These are phyloP conservation scores for Indri indri DNA, from an alignment of 2,113 vertebrate genomes.

Conservation along the genomic window DNA sequence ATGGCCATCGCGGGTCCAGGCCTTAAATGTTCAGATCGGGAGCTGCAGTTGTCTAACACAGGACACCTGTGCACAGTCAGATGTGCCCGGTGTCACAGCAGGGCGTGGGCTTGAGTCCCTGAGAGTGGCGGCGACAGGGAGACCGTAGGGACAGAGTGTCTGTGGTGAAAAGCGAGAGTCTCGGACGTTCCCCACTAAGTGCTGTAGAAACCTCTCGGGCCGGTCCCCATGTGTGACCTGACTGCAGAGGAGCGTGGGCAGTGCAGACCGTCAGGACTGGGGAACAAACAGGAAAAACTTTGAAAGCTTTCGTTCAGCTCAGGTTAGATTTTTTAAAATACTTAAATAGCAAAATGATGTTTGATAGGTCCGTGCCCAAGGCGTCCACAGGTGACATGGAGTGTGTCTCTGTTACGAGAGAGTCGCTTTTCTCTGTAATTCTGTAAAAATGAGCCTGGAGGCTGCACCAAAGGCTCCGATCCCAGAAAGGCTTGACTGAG, in stretches of 20 bases:
- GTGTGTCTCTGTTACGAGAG: background rate
- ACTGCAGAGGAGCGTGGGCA: background rate
- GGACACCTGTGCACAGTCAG: background rate
- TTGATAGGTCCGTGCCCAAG: background rate
- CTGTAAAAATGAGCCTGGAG: background rate
- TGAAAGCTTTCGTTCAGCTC: background rate
- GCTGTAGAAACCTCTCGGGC: background rate
- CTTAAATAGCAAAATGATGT: background rate
- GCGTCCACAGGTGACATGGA: background rate
- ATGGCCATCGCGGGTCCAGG: background rate
- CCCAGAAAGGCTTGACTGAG: no score
- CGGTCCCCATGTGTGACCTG: background rate
- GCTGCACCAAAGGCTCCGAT: background rate
- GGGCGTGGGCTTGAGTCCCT: background rate
- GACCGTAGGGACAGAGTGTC: background rate
- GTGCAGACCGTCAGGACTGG: background rate
- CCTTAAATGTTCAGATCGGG: background rate
- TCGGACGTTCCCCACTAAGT: background rate
- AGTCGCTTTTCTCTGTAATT: conserved; percentile 1
- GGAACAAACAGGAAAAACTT: background rate
- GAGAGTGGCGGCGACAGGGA: background rate
- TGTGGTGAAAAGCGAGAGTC: background rate
- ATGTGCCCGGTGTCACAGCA: background rate
- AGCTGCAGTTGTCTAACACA: background rate
- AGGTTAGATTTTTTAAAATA: background rate